Base-by-base conservation (phyloP, 2,113 vertebrate species). In the Atrichornis clamosus region DNA sequence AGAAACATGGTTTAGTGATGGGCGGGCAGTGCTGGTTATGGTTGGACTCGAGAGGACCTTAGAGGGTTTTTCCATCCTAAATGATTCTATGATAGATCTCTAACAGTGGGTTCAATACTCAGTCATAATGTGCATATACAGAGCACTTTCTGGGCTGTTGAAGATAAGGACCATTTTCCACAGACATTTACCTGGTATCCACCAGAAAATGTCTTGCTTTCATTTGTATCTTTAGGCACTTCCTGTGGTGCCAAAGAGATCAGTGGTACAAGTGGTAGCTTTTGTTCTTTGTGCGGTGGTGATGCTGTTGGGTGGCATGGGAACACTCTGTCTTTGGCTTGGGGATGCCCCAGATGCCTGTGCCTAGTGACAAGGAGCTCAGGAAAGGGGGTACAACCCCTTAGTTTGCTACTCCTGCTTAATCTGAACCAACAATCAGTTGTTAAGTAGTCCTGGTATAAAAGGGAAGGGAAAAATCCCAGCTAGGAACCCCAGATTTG, bases 191-290 rank as follows among this genome's bases (percentile, higher is more conserved):
- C 13, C 2, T 0, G 11, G 13, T 5, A 24, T 6, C 28, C 27
- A 28, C 5, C 35, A 62, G 23, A 39, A 84, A 80, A 50, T 15
- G 9, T 30, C n/a, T 52, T 70, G 9, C 10, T 87, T 22, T 73
- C 13, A 5, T 55, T 74, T 77, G 24, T 30, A 6, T 81, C 50
- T 64, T 74, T 50, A 27, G 58, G 19, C 33, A 22, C 14, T 27
- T 28, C 2, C 10, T 0, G 0, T 13, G 30, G 10, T 59, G 67
- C 24, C 47, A 65, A 23, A 47, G 55, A 50, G 35, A 83, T 62
- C 35, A 33, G 21, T 24, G 0, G 1, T 9, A 24, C 5, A 10
- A 44, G 22, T 0, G 0, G 37, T 4, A n/a, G 6, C 30, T 91
- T 90, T 58, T 79, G 50, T 4, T 80, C 74, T 33, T 44, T 16